These are phyloP conservation scores for Montipora capitata DNA, from an alignment of 92 coral and sea anemone genomes.

Conservation along the genomic window DNA sequence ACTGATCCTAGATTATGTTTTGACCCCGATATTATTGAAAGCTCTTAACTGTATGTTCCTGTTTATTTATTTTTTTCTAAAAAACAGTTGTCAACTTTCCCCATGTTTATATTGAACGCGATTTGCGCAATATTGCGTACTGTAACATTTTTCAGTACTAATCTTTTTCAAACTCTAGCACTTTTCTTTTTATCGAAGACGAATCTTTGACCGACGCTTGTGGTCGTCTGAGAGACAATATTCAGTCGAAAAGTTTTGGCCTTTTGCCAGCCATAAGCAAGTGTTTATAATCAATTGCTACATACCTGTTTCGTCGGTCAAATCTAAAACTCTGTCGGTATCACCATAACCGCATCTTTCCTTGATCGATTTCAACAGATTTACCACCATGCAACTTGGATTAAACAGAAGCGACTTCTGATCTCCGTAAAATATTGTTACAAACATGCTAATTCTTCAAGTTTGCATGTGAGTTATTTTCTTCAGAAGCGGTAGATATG, in stretches of 20 bases:
- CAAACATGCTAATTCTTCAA: slow-evolving; percentile 75
- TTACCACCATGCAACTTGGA: slow-evolving; percentile 90
- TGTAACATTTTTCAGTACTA: background rate
- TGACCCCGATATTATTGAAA: background rate
- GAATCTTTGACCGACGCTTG: background rate
- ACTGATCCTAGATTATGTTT: too few species aligned
- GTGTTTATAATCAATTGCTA: background rate
- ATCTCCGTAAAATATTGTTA: slow-evolving; percentile 90
- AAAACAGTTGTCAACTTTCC: background rate
- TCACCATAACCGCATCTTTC: slow-evolving; percentile 88
- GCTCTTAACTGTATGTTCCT: background rate
- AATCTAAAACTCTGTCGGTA: slow-evolving; percentile 79
- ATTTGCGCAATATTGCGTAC: background rate
- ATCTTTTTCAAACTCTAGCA: background rate
- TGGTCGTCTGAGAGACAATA: background rate
- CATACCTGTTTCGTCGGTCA: slow-evolving; percentile 97
- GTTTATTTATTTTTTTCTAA: background rate
- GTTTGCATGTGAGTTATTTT: background rate
- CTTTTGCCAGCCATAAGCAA: background rate
- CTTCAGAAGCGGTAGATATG: background rate
- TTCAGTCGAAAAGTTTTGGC: background rate
- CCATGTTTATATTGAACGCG: too few species aligned
- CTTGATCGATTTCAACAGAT: slow-evolving; percentile 86
- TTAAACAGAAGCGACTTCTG: slow-evolving; percentile 92
- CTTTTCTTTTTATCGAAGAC: background rate